These are phyloP conservation scores for Strigamia transsilvanica DNA, from an alignment of 2,888 invertebrate genomes.

Conservation along the genomic window DNA sequence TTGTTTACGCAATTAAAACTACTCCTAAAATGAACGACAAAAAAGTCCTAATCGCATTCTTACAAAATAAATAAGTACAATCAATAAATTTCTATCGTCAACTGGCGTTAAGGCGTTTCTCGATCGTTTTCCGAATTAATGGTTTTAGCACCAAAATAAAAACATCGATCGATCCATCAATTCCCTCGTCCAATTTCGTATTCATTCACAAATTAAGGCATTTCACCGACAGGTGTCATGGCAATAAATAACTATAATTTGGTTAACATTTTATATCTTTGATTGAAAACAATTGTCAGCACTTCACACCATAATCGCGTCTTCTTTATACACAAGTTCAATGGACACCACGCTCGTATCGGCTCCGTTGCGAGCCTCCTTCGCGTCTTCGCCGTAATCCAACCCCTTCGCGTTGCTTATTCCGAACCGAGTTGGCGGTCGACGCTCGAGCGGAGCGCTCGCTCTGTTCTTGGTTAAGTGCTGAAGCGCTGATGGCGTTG, in stretches of 20 bases:
- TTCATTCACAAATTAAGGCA: neutral
- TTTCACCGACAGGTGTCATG: neutral
- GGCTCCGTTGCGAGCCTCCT: neutral
- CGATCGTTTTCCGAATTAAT: slow-evolving; percentile 1
- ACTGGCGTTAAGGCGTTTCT: neutral
- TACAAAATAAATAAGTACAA: slow-evolving; percentile 37
- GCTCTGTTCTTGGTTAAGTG: slow-evolving; percentile 56
- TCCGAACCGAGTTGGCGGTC: slow-evolving; percentile 53
- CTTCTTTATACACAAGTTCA: slow-evolving; percentile 62
- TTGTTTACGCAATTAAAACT: neutral
- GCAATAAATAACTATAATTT: neutral
- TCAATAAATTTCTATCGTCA: neutral
- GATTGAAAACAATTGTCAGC: neutral
- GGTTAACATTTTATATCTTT: neutral
- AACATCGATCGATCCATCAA: too few relatives aligned
- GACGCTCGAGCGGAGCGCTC: slow-evolving; percentile 52
- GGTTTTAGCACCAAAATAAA: slow-evolving; percentile 12
- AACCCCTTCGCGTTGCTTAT: neutral
- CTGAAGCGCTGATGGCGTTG: slow-evolving; percentile 54
- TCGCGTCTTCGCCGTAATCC: slow-evolving; percentile 28
- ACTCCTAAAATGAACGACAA: neutral
- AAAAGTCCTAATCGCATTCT: neutral
- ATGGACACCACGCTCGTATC: slow-evolving; percentile 56
- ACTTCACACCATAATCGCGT: slow-evolving; percentile 62
- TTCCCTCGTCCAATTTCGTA: too few relatives aligned